Evolutionary conservation across 2,888 invertebrate species (phyloP), one percentile per base, ranked within the genome.

Genomic region (Orthosia gothica): DNA sequence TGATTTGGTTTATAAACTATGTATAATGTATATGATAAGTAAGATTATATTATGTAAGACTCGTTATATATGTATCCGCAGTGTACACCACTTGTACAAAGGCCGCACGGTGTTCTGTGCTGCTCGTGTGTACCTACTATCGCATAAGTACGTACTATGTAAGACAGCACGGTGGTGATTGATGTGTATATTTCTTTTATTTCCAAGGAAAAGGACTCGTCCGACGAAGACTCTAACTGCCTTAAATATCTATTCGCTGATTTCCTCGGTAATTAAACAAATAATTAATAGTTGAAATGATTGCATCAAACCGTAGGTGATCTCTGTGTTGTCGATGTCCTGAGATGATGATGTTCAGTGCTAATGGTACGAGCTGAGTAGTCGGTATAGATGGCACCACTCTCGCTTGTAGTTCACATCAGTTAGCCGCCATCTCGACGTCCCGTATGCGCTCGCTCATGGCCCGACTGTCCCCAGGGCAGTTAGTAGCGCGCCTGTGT

Each of bases 181-280:
- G 88, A 94, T 90, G 88, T 92, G 88, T 93, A 88, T 92, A 88
- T 90, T 94, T 94, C 82, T 95, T 93, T 91, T 94, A 92, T 94
- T 90, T 89, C 93, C 88, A 95, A 96, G 95, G 95, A 94, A 91
- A 91, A 93, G 94, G 94, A 93, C 89, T 94, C 95, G 90, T 95
- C 95, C 92, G 96, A 95, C 91, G 95, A 95, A 92, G 95, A 97
- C 95, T 97, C 97, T 96, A 97, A 97, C 97, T 97, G 97, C 97
- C 97, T 97, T 96, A 97, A 97, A 97, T 97, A 97, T 95, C 97
- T 97, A 94, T 97, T 97, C 95, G 97, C 97, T 94, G 97, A 97
- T 93, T 95, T 97, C 91, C 96, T 97, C 96, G 97, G 97, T 97
- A 97, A 97, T 93, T 93, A 79, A 88, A 89, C 85, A 82, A 82